phyloP scores from a whole-genome alignment of 2,797 vertebrate species.

The Onychomys arenicola region DNA sequence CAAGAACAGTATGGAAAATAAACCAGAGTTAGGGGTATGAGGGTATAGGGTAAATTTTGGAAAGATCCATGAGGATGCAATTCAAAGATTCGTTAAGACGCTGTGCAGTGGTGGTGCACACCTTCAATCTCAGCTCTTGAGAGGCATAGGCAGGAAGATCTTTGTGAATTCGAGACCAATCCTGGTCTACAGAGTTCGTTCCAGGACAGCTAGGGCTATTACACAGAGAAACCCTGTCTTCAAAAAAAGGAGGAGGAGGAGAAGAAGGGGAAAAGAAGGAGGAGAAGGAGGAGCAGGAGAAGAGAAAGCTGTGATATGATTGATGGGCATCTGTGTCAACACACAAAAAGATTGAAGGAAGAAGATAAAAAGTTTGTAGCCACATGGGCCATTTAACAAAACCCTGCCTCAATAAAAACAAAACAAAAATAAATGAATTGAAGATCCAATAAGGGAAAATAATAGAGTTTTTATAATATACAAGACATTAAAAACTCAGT shows the following conservation, averaged over 20 bases:
- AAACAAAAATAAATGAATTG: neutral
- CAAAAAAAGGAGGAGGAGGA: no score
- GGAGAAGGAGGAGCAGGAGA: no score
- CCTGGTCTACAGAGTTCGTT: no score
- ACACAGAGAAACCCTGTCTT: no score
- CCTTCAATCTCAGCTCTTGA: no score
- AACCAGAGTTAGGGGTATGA: neutral
- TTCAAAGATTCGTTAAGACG: no score
- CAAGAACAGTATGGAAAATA: neutral
- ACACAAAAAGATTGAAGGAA: neutral
- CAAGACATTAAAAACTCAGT: neutral
- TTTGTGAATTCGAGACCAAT: no score
- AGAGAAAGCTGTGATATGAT: neutral
- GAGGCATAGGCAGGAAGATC: no score
- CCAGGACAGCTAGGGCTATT: no score
- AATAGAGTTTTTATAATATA: neutral
- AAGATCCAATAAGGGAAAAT: neutral
- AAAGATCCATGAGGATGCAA: neutral
- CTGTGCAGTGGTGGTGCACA: no score
- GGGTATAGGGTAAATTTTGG: neutral
- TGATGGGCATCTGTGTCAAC: no score
- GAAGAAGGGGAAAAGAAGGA: no score
- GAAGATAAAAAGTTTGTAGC: neutral
- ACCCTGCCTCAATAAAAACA: neutral
- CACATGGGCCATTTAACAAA: neutral